These are phyloP conservation scores for Pseudanteris insignis DNA, from an alignment of 2,888 invertebrate genomes.

Conservation along the genomic window DNA sequence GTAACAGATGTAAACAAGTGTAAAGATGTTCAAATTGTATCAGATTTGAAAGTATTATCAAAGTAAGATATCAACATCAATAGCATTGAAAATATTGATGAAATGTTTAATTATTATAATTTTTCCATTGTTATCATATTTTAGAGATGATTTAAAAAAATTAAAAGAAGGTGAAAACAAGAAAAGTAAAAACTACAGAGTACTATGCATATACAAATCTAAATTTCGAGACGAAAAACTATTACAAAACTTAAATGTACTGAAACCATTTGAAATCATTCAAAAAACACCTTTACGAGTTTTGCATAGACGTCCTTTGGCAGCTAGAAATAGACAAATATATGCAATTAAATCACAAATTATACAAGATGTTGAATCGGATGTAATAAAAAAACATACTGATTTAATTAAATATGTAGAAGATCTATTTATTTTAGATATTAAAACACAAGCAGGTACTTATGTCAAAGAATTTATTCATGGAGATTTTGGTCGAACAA, in stretches of 20 bases:
- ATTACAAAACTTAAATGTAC: conserved; percentile 68
- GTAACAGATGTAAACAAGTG: conserved; percentile 72
- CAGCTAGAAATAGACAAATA: conserved; percentile 74
- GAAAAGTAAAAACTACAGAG: conserved; percentile 88
- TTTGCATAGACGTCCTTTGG: conserved; percentile 83
- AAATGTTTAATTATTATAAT: not conserved
- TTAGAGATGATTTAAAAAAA: conserved; percentile 73
- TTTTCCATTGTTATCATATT: conserved; percentile 40
- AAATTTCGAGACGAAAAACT: conserved; percentile 66
- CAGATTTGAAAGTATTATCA: conserved; percentile 74
- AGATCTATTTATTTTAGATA: conserved; percentile 72
- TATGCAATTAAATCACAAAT: conserved; percentile 72
- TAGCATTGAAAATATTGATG: conserved; percentile 6
- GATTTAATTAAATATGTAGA: conserved; percentile 41
- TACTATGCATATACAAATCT: conserved; percentile 74
- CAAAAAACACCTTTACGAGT: conserved; percentile 94
- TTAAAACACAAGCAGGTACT: conserved; percentile 90
- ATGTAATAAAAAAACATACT: conserved; percentile 47
- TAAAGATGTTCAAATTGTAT: conserved; percentile 70
- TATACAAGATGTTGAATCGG: conserved; percentile 42
- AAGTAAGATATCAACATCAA: no score
- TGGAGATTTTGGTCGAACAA: conserved; percentile 91
- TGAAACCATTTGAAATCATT: conserved; percentile 71
- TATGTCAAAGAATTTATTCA: conserved; percentile 98
- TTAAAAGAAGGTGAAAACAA: conserved; percentile 88